phyloP scores from a whole-genome alignment of 2,113 vertebrate genomes.

The Calypte anna region DNA sequence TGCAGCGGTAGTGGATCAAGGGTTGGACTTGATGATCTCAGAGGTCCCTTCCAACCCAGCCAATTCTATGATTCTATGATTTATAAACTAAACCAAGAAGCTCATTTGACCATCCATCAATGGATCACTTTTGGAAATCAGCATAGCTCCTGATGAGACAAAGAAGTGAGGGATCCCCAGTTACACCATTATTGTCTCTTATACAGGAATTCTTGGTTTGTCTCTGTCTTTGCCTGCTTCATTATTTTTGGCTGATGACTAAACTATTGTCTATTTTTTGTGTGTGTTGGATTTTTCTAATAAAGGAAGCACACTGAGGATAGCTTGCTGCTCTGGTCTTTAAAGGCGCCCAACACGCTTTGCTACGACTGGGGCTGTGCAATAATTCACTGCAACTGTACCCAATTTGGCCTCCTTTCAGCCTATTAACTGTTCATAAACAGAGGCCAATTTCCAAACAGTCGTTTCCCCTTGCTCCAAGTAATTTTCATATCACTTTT shows the following conservation, averaged over 20 bases:
- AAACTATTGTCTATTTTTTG: not conserved
- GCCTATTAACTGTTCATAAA: not conserved
- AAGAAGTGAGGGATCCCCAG: not conserved
- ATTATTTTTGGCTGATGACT: not conserved
- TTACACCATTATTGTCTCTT: not conserved
- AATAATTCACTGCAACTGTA: not conserved
- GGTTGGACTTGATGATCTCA: too few species aligned
- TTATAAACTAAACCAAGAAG: not conserved
- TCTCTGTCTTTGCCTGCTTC: not conserved
- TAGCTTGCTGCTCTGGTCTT: rapidly evolving
- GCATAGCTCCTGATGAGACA: not conserved
- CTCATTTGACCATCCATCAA: not conserved
- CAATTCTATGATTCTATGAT: not conserved
- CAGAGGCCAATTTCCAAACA: not conserved
- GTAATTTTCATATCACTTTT: not conserved
- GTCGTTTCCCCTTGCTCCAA: not conserved
- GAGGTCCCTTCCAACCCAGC: too few species aligned
- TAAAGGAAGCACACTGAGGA: not conserved
- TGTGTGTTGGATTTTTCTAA: not conserved
- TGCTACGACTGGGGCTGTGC: not conserved
- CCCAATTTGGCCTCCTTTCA: not conserved
- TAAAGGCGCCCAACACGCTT: not conserved
- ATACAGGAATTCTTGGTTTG: not conserved
- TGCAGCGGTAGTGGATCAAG: too few species aligned
- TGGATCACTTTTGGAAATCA: not conserved